Evolutionary conservation across 2,113 vertebrate species (phyloP).

Genomic region (Suncus etruscus): DNA sequence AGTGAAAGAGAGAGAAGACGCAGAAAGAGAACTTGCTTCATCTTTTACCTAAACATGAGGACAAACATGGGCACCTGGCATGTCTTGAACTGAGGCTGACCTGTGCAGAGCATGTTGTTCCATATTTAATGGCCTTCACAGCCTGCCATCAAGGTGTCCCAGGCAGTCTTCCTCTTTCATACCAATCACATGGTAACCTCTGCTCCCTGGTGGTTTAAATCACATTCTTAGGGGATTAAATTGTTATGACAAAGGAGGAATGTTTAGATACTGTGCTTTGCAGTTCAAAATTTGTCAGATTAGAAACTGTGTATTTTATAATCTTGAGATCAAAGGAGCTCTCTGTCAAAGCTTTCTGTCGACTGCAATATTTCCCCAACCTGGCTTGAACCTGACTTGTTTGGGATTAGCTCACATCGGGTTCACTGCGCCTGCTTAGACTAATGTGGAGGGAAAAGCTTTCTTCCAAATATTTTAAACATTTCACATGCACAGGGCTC

Average conservation of each 20-base stretch:
- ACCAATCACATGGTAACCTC: conserved; percentile 87
- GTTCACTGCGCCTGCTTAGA: conserved; percentile 88
- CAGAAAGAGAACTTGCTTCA: background rate
- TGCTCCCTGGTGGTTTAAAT: conserved; percentile 86
- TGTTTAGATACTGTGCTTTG: conserved; percentile 90
- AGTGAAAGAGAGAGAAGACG: conserved; percentile 41
- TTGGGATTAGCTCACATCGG: conserved; percentile 91
- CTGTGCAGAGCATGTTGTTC: conserved; percentile 17
- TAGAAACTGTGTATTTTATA: conserved; percentile 90
- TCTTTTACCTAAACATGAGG: conserved; percentile 56
- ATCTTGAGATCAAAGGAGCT: conserved; percentile 91
- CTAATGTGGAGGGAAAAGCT: conserved; percentile 88
- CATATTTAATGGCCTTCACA: conserved; percentile 58
- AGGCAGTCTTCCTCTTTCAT: conserved; percentile 84
- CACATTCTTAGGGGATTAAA: conserved; percentile 91
- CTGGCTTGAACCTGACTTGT: conserved; percentile 89
- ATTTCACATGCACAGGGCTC: conserved; percentile 85
- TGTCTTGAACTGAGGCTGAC: conserved; percentile 83
- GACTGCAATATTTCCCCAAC: conserved; percentile 89
- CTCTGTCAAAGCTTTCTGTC: conserved; percentile 88
- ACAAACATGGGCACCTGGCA: conserved; percentile 59
- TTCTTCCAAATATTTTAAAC: conserved; percentile 88
- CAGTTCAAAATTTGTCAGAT: conserved; percentile 91
- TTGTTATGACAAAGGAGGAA: conserved; percentile 90
- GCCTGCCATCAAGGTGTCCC: conserved; percentile 86